phyloP scores from a whole-genome alignment of 2,797 vertebrate genomes.

The Arnoldichthys spilopterus region DNA sequence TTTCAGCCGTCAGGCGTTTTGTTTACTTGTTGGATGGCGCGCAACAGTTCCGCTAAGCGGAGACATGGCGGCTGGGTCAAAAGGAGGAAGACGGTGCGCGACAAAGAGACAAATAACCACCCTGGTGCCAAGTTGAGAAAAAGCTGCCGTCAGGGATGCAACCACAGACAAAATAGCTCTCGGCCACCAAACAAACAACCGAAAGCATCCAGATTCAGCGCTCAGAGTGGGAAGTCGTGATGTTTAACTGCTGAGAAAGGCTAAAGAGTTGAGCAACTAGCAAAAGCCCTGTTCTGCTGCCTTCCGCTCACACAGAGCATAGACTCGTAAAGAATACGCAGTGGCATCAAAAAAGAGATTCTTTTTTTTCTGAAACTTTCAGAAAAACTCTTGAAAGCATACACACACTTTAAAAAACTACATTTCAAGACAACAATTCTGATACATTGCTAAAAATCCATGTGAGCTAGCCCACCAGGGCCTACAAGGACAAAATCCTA shows the following conservation, averaged over 20 bases:
- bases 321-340: background rate
- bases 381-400: too few relatives aligned
- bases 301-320: background rate
- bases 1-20: constrained; percentile 17
- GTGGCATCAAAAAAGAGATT: background rate
- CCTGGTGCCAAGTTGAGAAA: constrained; percentile 35
- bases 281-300: background rate
- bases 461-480: background rate
- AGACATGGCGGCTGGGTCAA: constrained; percentile 32
- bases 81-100: constrained; percentile 5
- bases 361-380: background rate
- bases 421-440: too few relatives aligned
- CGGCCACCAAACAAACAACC: constrained; percentile 37
- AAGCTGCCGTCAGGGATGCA: constrained; percentile 46
- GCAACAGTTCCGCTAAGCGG: constrained; percentile 42
- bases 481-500: background rate
- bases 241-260: background rate
- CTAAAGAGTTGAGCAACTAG: background rate
- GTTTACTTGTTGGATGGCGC: constrained; percentile 23
- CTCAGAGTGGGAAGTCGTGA: background rate
- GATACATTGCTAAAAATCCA: background rate
- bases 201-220: constrained; percentile 14
- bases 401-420: too few relatives aligned
- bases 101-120: constrained; percentile 45
- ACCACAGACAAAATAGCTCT: constrained; percentile 55